Evolutionary conservation across 2,113 vertebrate species (phyloP).

Genomic region (Gymnarchus niloticus): DNA sequence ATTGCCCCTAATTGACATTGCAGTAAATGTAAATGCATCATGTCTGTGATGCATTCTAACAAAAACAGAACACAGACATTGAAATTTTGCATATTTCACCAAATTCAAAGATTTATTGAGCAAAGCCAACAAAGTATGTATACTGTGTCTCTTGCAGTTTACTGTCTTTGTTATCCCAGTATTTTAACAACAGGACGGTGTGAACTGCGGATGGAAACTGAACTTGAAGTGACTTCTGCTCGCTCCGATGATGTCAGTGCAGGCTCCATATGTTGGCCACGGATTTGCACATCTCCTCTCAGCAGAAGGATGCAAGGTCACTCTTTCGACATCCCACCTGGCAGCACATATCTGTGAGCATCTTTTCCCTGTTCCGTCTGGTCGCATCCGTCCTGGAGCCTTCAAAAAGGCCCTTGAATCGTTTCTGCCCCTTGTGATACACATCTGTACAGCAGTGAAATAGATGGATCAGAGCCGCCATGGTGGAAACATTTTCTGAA

Average conservation of each 20-base stretch:
- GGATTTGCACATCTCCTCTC: not conserved
- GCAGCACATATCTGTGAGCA: constrained; percentile 60
- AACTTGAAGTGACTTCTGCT: not conserved
- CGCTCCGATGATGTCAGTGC: not conserved
- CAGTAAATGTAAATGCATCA: not conserved
- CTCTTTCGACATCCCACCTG: constrained; percentile 65
- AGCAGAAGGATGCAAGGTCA: constrained; percentile 55
- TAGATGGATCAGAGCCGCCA: not conserved
- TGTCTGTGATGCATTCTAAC: not conserved
- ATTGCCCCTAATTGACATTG: not conserved
- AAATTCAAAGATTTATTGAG: not conserved
- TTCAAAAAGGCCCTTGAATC: constrained; percentile 41
- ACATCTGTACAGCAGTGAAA: constrained; percentile 32
- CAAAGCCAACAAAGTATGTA: constrained; percentile 3
- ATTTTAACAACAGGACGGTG: not conserved
- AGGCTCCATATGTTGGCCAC: not conserved
- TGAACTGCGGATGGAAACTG: not conserved
- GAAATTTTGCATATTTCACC: not conserved
- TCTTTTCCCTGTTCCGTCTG: constrained; percentile 55
- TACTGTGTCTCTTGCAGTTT: not conserved
- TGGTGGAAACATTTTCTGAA: no score
- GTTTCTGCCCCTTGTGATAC: constrained; percentile 41
- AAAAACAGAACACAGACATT: not conserved
- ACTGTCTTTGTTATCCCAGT: not conserved
- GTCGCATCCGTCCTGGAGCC: constrained; percentile 24